phyloP scores from a whole-genome alignment of 2,797 vertebrate species.

The Sciurus carolinensis region DNA sequence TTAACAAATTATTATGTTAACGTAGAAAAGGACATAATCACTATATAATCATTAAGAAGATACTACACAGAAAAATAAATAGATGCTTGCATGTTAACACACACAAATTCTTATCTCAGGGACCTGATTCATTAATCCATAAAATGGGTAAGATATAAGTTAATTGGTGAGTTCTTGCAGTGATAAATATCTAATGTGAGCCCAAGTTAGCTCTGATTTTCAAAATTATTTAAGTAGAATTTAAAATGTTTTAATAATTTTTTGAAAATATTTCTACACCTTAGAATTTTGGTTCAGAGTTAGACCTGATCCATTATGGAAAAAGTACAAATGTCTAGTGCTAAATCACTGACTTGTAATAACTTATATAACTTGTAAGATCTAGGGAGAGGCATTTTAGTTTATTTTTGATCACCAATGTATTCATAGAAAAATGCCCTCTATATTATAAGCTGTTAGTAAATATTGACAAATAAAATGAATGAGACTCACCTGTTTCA shows the following conservation, averaged over 20 bases:
- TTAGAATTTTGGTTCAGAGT: slow-evolving; percentile 25
- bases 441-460: not conserved
- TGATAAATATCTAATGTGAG: slow-evolving; percentile 57
- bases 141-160: slow-evolving; percentile 61
- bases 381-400: not conserved
- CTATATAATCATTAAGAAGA: slow-evolving; percentile 53
- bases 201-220: slow-evolving; percentile 60
- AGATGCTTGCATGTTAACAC: slow-evolving; percentile 56
- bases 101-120: slow-evolving; percentile 49
- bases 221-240: slow-evolving; percentile 48
- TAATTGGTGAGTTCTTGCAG: slow-evolving; percentile 42
- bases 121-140: slow-evolving; percentile 49
- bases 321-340: not conserved
- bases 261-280: slow-evolving; percentile 39
- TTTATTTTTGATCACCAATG: not conserved
- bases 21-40: slow-evolving; percentile 10
- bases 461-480: slow-evolving; percentile 35
- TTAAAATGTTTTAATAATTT: slow-evolving; percentile 20
- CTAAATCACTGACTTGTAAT: not conserved
- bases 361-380: not conserved
- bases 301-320: not conserved
- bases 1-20: slow-evolving; percentile 63
- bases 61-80: slow-evolving; percentile 52
- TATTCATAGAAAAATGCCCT: slow-evolving; percentile 28
- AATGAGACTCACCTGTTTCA: not conserved